phyloP scores from a whole-genome alignment of 2,888 invertebrate species.

The Bruchidius siliquastri region DNA sequence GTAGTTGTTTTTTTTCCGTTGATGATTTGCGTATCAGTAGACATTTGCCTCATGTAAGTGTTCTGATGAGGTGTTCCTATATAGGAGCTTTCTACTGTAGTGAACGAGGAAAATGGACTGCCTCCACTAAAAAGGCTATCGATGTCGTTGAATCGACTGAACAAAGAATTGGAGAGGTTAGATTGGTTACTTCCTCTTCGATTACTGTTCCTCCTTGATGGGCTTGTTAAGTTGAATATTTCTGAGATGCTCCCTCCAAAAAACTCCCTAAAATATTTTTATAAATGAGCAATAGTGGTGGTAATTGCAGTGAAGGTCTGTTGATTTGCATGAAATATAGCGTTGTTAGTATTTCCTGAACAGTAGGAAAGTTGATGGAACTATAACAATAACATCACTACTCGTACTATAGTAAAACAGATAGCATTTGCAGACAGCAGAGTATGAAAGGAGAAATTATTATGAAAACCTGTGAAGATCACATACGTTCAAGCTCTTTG shows the following conservation, averaged over 20 bases:
- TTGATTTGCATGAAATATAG: too few species aligned
- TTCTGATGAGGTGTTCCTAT: background rate
- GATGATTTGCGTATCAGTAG: constrained; percentile 15
- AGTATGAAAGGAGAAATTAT: too few species aligned
- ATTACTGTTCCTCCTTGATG: constrained; percentile 1
- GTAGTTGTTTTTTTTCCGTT: constrained; percentile 19
- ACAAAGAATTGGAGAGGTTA: constrained; percentile 2
- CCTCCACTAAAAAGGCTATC: constrained; percentile 9
- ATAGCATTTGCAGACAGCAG: too few species aligned
- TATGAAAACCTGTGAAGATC: too few species aligned
- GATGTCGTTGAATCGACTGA: constrained; percentile 9
- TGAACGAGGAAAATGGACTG: constrained; percentile 9
- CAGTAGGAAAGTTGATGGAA: too few species aligned
- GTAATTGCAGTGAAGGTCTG: too few species aligned
- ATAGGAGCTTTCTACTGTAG: constrained; percentile 14
- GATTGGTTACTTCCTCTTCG: background rate
- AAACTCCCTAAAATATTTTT: background rate
- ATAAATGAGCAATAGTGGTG: background rate
- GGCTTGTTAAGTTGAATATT: background rate
- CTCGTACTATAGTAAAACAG: too few species aligned
- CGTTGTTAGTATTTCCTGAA: too few species aligned
- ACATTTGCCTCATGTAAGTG: constrained; percentile 15
- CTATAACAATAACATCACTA: too few species aligned
- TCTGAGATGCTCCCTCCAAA: background rate
- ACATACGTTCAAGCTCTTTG: too few species aligned